Evolutionary conservation across 2,888 invertebrate species (phyloP).

Genomic region (Xiphydria camelus): DNA sequence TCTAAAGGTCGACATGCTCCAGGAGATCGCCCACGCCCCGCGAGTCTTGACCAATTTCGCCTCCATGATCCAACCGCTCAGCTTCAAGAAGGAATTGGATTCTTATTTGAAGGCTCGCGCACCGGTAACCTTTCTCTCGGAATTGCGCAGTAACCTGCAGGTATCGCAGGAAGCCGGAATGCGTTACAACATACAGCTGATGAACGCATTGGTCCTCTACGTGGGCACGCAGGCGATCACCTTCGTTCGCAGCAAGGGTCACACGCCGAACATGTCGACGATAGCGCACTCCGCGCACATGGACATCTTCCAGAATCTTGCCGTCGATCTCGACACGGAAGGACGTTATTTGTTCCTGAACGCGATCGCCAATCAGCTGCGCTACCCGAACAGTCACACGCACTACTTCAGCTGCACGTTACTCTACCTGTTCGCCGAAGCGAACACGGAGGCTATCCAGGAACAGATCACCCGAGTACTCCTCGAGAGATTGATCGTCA

Average conservation of each 20-base stretch:
- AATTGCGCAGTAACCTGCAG: conserved; percentile 87
- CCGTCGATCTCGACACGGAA: conserved; percentile 96
- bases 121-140: conserved; percentile 94
- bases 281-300: conserved; percentile 98
- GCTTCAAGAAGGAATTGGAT: conserved; percentile 95
- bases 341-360: conserved; percentile 97
- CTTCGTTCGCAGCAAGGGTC: conserved; percentile 86
- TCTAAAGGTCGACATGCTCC: conserved; percentile 87
- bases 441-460: conserved; percentile 95
- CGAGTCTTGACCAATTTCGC: conserved; percentile 88
- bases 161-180: conserved; percentile 85
- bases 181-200: conserved; percentile 91
- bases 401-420: conserved; percentile 99
- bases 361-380: conserved; percentile 96
- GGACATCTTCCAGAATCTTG: conserved; percentile 99
- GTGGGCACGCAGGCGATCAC: conserved; percentile 97
- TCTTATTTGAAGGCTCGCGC: conserved; percentile 92
- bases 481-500: conserved; percentile 94
- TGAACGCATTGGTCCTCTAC: conserved; percentile 97
- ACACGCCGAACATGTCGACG: conserved; percentile 94
- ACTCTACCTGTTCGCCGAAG: conserved; percentile 95
- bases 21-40: conserved; percentile 87
- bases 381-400: conserved; percentile 99
- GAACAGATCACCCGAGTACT: conserved; percentile 97
- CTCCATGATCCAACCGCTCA: conserved; percentile 81